Evolutionary conservation across 2,888 invertebrate genomes (phyloP).

Genomic region (Thymelicus sylvestris): DNA sequence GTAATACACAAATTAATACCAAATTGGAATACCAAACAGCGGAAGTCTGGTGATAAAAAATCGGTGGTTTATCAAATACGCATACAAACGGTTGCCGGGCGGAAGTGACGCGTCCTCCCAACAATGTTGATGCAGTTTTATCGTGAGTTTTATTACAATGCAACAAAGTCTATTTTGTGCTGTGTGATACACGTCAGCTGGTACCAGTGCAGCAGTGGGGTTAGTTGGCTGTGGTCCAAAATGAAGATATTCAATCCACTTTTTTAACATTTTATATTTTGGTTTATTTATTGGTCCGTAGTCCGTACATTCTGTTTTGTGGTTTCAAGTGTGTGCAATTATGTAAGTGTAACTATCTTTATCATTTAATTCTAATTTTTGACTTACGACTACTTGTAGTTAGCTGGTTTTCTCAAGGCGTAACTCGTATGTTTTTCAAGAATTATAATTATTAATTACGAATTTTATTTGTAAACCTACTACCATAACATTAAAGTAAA

Average conservation of each 20-base stretch:
- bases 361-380: too few relatives aligned
- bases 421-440: too few relatives aligned
- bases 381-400: too few relatives aligned
- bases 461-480: too few relatives aligned
- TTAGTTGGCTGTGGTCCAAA: slow-evolving; percentile 45
- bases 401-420: too few relatives aligned
- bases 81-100: slow-evolving; percentile 52
- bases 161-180: slow-evolving; percentile 59
- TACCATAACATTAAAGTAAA: too few relatives aligned
- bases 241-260: not conserved
- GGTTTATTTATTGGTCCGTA: too few relatives aligned
- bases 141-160: slow-evolving; percentile 55
- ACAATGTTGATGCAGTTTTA: slow-evolving; percentile 51
- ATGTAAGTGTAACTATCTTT: too few relatives aligned
- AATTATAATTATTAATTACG: too few relatives aligned
- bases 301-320: too few relatives aligned
- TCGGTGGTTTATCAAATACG: slow-evolving; percentile 74
- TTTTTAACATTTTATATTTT: too few relatives aligned
- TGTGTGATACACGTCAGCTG: slow-evolving; percentile 33
- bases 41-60: slow-evolving; percentile 54
- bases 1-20: slow-evolving; percentile 30
- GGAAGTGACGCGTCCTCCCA: slow-evolving; percentile 62
- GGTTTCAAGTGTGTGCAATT: too few relatives aligned
- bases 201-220: slow-evolving; percentile 45
- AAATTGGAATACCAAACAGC: slow-evolving; percentile 34